Evolutionary conservation across 1,140 invertebrate species (phyloP), one percentile per base, ranked within the genome.

Genomic region (Drosophila tani): DNA sequence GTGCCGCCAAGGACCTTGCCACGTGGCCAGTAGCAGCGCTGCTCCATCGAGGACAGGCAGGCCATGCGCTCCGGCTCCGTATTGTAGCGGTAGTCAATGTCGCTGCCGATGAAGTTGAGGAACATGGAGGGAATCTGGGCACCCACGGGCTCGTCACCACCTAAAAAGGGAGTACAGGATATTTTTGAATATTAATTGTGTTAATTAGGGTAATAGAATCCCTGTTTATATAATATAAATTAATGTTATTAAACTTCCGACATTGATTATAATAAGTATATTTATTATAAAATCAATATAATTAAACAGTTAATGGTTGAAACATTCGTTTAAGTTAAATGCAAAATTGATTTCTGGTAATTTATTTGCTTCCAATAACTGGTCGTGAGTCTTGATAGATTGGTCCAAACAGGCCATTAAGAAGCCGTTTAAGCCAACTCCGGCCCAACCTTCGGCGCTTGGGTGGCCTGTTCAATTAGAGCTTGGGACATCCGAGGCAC

Each of bases 1-100:
- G 97, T 98, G 2, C 98, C 98, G 19, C 98, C 98, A 3, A 98
- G 92, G 0, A 97, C 96, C 93, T 98, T 98, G 86, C 97, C 97
- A 88, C 96, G 94, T 0, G 97, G 96, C 97, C 97, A 97, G 81
- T 95, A 96, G 91, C 96, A 97, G 62, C 95, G 95, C 64, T 95
- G 94, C 35, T 96, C 95, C 8, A 94, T 94, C 64, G 97, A 95
- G 2, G 95, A 96, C 17, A 97, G 94, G 86, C 97, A 98, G 2
- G 97, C 97, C 29, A 95, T 95, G 8, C 96, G 95, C 92, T 99
- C 98, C 0, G 97, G 96, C 87, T 97, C 97, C 2, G 98, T 99
- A 51, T 94, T 94, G 91, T 96, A 98, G 12, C 95, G 94, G 97
- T 97, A 99, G 93, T 99, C 98, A 62, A 97, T 97, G 45, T 96